Base-by-base conservation (phyloP, 2,797 vertebrate species). In the Clarias pachynema region DNA sequence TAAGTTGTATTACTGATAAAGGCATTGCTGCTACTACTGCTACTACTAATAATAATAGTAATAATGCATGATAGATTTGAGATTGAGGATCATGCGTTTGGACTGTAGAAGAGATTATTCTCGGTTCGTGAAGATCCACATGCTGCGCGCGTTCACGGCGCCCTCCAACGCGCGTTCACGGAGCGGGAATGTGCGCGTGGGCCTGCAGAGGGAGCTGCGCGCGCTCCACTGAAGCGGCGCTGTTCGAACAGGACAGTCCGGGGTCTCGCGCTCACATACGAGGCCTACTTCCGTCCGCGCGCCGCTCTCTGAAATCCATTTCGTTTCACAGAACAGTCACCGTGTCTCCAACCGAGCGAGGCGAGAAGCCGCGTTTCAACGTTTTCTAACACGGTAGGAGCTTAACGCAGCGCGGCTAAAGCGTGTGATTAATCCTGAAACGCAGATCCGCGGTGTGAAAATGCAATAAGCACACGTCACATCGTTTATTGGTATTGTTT, bases 281-380 rank as follows among this genome's bases (percentile, higher is more conserved):
- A 87, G 94, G 94, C 95, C 95, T 89, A 94, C 92, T 94, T 95
- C 93, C 93, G 91, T 94, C 89, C 88, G 91, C 88, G 62, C 82
- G 70, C 81, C 73, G 74, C 77, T 69, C 49, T 79, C 63, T 57
- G 63, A 68, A 68, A 60, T 0, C n/a, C 49, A 73, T 66, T n/a
- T 20, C 4, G 68, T 29, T 29, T 49, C 56, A 15, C 56, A 68
- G 62, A 83, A 84, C 60, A 70, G 57, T 29, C 37, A 20, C 63
- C 22, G 72, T 65, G n/a, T 77, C 69, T 31, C 83, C 60, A 57
- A 20, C 29, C 31, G 5, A 66, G 80, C 63, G 82, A 73, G 57
- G 66, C 57, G 78, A 84, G 80, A n/a, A 87, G 68, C 40, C 81
- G 78, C 72, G 22, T 75, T 59, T 59, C 66, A 31, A 16, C 82